Percentiles rank a stretch among this genome's conserved stretches.
phyloP scores from a whole-genome alignment of 1,140 invertebrate genomes.

The Zaprionus davidi region DNA sequence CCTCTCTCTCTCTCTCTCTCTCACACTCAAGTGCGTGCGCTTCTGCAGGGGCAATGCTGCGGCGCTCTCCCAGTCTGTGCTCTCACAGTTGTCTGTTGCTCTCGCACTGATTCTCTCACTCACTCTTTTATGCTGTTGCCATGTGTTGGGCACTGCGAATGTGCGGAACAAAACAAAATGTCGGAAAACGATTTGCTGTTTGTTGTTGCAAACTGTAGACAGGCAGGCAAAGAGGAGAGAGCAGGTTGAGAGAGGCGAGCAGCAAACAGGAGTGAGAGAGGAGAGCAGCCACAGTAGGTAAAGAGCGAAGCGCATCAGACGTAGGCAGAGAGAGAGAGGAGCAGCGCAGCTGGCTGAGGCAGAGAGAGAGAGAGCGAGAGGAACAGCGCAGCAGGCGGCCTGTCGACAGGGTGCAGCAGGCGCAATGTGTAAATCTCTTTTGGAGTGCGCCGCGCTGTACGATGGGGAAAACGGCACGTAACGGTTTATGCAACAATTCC shows the following conservation, averaged over 20 bases:
- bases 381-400: not conserved
- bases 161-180: slow-evolving; percentile 74
- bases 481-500: slow-evolving; percentile 72
- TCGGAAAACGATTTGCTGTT: slow-evolving; percentile 51
- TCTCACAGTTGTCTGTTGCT: slow-evolving; percentile 8
- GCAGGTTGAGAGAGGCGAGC: not conserved
- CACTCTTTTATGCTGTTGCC: slow-evolving; percentile 10
- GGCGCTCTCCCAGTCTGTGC: slow-evolving; percentile 20
- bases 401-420: not conserved
- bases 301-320: not conserved
- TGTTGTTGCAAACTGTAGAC: slow-evolving; percentile 24
- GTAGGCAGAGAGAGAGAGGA: not conserved
- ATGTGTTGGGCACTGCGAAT: slow-evolving; percentile 65
- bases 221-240: not conserved
- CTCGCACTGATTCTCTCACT: slow-evolving; percentile 4
- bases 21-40: slow-evolving; percentile 6
- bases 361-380: not conserved
- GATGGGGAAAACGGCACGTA: slow-evolving; percentile 44
- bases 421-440: slow-evolving; percentile 26
- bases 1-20: not conserved
- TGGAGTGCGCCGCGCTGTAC: slow-evolving; percentile 7
- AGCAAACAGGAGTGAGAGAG: slow-evolving; percentile 1
- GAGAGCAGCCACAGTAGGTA: not conserved
- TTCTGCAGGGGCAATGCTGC: slow-evolving; percentile 29
- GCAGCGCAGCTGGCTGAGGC: not conserved